These are phyloP conservation scores for Oasisia sp. DNA, from an alignment of 2,888 invertebrate species.

Conservation along the genomic window DNA sequence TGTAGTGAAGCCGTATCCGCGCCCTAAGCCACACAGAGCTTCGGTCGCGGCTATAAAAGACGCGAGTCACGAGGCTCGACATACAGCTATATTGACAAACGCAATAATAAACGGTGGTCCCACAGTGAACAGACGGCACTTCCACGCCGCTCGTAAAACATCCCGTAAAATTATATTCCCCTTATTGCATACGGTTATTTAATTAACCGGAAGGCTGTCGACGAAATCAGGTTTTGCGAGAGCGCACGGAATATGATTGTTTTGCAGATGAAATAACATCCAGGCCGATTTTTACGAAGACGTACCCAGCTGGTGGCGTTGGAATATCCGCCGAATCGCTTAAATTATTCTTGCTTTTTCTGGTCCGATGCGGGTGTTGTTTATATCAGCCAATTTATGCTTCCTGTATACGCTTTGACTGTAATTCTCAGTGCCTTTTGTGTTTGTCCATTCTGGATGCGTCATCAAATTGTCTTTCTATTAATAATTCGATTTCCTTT, in stretches of 20 bases:
- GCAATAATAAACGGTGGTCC: neutral
- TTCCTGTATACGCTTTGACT: no score
- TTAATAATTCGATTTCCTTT: no score
- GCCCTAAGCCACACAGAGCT: neutral
- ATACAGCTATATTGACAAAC: neutral
- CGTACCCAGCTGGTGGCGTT: neutral
- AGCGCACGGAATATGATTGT: neutral
- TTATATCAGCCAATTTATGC: no score
- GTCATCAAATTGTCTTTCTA: no score
- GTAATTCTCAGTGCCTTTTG: no score
- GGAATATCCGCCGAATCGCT: no score
- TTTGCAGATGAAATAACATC: neutral
- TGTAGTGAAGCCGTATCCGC: neutral
- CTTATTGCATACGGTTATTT: neutral
- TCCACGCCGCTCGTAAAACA: neutral
- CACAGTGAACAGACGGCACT: neutral
- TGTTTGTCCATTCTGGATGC: no score
- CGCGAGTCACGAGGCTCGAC: neutral
- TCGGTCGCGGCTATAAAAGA: neutral
- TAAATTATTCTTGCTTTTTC: no score
- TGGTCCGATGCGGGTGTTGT: no score
- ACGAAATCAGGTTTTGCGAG: neutral
- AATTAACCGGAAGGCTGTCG: slow-evolving; percentile 13
- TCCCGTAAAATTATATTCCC: slow-evolving; percentile 8
- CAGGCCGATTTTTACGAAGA: neutral